Conservation (phyloP, 2,797 vertebrate genomes). For the Atherinosoma microstoma region DNA sequence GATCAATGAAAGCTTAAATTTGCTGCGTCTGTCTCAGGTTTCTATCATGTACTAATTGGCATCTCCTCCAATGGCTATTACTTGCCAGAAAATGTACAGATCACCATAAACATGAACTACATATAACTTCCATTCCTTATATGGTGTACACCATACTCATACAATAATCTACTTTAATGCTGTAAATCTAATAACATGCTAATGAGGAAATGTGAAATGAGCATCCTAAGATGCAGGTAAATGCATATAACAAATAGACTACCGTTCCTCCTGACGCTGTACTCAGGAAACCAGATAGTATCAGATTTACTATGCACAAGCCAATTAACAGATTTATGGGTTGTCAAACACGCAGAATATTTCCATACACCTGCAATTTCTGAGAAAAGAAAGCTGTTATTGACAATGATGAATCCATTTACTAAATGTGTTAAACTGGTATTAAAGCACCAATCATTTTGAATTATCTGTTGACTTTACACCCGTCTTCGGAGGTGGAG, state of each 20-base stretch:
- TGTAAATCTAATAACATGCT: slow-evolving; percentile 9
- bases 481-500: neutral
- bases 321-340: neutral
- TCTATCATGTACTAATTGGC: slow-evolving; percentile 13
- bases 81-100: slow-evolving; percentile 36
- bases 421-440: neutral
- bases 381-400: neutral
- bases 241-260: neutral
- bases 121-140: neutral
- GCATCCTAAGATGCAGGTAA: neutral
- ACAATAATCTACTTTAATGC: neutral
- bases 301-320: slow-evolving; percentile 1
- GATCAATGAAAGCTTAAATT: slow-evolving; percentile 27
- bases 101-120: slow-evolving; percentile 12
- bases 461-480: neutral
- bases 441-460: neutral
- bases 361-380: neutral
- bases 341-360: neutral
- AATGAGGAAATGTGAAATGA: slow-evolving; percentile 15
- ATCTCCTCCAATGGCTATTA: neutral
- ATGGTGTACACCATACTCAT: neutral
- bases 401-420: neutral
- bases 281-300: slow-evolving; percentile 4
- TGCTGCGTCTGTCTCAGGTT: slow-evolving; percentile 14
- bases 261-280: neutral